These are phyloP conservation scores for Monoplex corrugatus DNA, from an alignment of 2,888 invertebrate genomes.

Conservation along the genomic window DNA sequence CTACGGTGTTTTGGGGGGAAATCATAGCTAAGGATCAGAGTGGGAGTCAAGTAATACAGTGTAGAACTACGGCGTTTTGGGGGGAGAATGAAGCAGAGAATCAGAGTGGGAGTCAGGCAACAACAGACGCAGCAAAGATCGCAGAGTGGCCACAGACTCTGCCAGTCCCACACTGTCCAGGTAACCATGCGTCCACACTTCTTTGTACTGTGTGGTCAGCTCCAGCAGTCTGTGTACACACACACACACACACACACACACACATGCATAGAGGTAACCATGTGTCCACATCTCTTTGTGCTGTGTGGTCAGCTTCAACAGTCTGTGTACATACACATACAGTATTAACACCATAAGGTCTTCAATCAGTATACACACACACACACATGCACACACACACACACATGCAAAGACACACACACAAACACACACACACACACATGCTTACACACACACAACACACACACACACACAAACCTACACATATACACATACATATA, in stretches of 20 bases:
- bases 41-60: too few species aligned
- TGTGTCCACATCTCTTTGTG: slow-evolving; percentile 84
- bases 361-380: too few species aligned
- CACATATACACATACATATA: too few species aligned
- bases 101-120: slow-evolving; percentile 64
- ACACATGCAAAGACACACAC: too few species aligned
- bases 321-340: too few species aligned
- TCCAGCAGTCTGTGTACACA: slow-evolving; percentile 82
- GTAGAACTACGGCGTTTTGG: not conserved
- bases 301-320: slow-evolving; percentile 84
- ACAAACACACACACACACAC: too few species aligned
- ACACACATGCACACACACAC: too few species aligned
- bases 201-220: slow-evolving; percentile 84
- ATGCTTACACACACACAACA: too few species aligned
- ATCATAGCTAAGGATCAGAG: too few species aligned
- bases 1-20: too few species aligned
- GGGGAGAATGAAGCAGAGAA: slow-evolving; percentile 19
- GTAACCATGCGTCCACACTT: slow-evolving; percentile 84
- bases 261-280: not conserved
- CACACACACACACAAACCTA: too few species aligned
- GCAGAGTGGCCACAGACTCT: slow-evolving; percentile 65
- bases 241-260: not conserved
- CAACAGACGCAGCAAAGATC: slow-evolving; percentile 68
- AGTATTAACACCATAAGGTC: too few species aligned
- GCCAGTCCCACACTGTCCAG: slow-evolving; percentile 84